phyloP scores from a whole-genome alignment of 1,140 invertebrate genomes.

The Schlechtendalia chinensis region DNA sequence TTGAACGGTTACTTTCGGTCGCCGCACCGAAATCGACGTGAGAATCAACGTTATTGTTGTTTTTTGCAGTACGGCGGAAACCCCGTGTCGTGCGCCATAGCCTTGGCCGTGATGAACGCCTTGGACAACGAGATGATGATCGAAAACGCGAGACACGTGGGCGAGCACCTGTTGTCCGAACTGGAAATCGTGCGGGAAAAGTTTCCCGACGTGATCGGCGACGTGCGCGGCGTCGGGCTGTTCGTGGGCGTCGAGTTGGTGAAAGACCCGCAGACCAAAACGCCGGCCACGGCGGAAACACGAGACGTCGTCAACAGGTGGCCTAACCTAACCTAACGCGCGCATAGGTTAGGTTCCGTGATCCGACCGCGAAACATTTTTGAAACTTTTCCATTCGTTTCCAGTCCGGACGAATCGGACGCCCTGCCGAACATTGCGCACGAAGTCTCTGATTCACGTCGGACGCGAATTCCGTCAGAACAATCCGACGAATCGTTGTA shows the following conservation, averaged over 20 bases:
- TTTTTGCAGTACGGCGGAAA: slow-evolving; percentile 88
- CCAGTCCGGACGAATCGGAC: too few relatives aligned
- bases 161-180: slow-evolving; percentile 72
- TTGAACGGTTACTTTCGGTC: too few relatives aligned
- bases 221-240: slow-evolving; percentile 83
- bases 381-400: too few relatives aligned
- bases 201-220: slow-evolving; percentile 71
- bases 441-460: too few relatives aligned
- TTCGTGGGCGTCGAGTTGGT: slow-evolving; percentile 95
- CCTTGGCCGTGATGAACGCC: slow-evolving; percentile 90
- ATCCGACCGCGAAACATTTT: too few relatives aligned
- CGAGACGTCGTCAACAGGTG: slow-evolving; percentile 75
- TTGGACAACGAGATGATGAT: slow-evolving; percentile 85
- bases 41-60: too few relatives aligned
- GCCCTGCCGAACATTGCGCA: too few relatives aligned
- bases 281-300: slow-evolving; percentile 80
- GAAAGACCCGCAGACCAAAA: slow-evolving; percentile 70
- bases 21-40: too few relatives aligned
- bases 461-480: too few relatives aligned
- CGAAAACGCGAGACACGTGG: slow-evolving; percentile 78
- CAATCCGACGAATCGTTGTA: too few relatives aligned
- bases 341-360: too few relatives aligned
- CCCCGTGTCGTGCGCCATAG: slow-evolving; percentile 94
- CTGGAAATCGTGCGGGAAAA: slow-evolving; percentile 59
- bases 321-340: too few relatives aligned